Conservation (phyloP, 2,888 invertebrate genomes). For the Phlogophora meticulosa region DNA sequence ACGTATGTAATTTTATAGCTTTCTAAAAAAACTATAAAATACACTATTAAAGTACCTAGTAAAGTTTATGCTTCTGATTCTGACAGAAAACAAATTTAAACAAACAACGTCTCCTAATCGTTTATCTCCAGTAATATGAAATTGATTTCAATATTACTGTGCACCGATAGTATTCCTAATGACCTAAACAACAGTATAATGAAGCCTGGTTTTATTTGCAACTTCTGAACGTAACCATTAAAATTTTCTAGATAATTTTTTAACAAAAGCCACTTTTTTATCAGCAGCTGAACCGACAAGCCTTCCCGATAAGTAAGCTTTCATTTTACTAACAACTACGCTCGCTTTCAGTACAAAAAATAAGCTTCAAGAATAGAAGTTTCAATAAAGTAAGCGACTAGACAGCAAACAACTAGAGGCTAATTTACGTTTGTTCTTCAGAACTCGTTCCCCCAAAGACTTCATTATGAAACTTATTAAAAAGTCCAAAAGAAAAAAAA, state of each 20-base stretch:
- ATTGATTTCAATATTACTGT: neutral
- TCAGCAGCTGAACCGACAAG: constrained; percentile 20
- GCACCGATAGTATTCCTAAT: neutral
- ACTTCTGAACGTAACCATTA: neutral
- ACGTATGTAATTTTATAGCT: no score
- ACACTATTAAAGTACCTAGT: no score
- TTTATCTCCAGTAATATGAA: no score
- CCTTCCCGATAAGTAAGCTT: constrained; percentile 20
- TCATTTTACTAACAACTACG: constrained; percentile 25
- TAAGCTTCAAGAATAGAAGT: constrained; percentile 40
- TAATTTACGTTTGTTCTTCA: constrained; percentile 53
- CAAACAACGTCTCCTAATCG: no score
- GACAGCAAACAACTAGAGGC: constrained; percentile 41
- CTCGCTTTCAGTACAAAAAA: constrained; percentile 29
- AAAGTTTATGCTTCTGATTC: no score
- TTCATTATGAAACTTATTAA: constrained; percentile 56
- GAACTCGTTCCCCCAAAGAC: constrained; percentile 35
- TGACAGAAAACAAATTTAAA: no score
- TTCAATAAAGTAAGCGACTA: constrained; percentile 33
- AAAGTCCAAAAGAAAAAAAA: constrained; percentile 51
- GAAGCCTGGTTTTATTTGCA: neutral
- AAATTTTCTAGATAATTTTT: neutral
- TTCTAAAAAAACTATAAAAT: no score
- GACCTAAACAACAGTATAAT: neutral
- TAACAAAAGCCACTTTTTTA: neutral